These are phyloP conservation scores for Cantharis lateralis DNA, from an alignment of 2,888 invertebrate genomes.

Conservation along the genomic window DNA sequence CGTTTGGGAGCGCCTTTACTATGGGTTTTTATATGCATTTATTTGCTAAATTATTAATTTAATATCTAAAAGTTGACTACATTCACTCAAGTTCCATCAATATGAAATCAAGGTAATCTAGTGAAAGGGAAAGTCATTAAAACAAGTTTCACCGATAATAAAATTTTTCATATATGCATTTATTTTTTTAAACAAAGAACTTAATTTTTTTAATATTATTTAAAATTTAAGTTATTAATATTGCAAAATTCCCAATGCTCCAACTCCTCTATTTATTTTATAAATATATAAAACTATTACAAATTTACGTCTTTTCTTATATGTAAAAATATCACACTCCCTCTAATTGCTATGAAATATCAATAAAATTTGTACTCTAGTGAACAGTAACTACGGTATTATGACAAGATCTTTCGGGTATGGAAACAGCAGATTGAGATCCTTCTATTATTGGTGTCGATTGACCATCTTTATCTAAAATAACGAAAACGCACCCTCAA, in stretches of 20 bases:
- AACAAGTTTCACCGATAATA: neutral
- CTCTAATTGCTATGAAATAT: neutral
- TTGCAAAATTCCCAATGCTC: neutral
- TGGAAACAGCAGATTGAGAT: constrained; percentile 25
- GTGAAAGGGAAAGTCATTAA: neutral
- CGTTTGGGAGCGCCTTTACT: neutral
- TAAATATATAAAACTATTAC: neutral
- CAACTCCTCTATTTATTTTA: neutral
- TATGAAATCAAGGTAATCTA: neutral
- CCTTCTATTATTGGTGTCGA: constrained; percentile 44
- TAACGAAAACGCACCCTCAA: neutral
- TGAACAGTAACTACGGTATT: constrained; percentile 9
- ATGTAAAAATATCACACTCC: neutral
- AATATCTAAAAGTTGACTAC: neutral
- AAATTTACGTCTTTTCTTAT: neutral
- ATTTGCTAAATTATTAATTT: neutral
- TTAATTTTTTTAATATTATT: neutral
- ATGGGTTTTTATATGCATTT: neutral
- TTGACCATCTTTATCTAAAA: constrained; percentile 41
- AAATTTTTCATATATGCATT: neutral
- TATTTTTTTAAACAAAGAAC: neutral
- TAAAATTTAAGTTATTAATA: neutral
- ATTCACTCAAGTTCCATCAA: neutral
- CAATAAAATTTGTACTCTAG: neutral
- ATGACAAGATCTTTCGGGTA: neutral